These are phyloP conservation scores for Pardosa pseudoannulata DNA, from an alignment of 2,888 invertebrate species.

Conservation along the genomic window DNA sequence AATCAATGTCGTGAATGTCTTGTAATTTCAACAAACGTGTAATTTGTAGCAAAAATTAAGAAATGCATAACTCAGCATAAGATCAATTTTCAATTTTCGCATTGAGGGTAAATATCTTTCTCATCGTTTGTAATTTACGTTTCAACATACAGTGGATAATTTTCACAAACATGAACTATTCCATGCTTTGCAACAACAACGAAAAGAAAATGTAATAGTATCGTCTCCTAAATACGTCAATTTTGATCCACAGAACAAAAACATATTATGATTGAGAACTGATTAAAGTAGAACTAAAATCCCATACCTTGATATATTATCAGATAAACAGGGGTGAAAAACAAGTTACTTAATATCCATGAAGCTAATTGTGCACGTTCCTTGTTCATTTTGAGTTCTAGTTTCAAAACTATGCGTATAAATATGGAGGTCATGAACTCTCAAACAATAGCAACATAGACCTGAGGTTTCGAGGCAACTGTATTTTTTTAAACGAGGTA, in stretches of 20 bases:
- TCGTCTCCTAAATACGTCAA: conserved; percentile 1
- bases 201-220: too few relatives aligned
- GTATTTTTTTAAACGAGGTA: not conserved
- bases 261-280: not conserved
- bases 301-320: not conserved
- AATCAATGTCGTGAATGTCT: too few relatives aligned
- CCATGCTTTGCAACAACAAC: too few relatives aligned
- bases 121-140: too few relatives aligned
- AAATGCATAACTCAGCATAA: too few relatives aligned
- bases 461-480: not conserved
- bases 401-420: conserved; percentile 5
- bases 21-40: too few relatives aligned
- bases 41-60: too few relatives aligned
- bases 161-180: too few relatives aligned
- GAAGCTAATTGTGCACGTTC: conserved; percentile 3
- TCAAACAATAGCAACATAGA: not conserved
- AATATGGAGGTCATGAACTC: conserved; percentile 14
- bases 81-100: too few relatives aligned
- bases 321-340: conserved; percentile 2
- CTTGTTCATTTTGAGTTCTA: not conserved
- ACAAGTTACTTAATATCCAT: conserved; percentile 15
- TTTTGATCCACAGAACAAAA: not conserved
- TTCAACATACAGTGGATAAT: too few relatives aligned
- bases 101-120: too few relatives aligned
- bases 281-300: not conserved